phyloP scores from a whole-genome alignment of 2,113 vertebrate species.

The Xiphorhynchus elegans region DNA sequence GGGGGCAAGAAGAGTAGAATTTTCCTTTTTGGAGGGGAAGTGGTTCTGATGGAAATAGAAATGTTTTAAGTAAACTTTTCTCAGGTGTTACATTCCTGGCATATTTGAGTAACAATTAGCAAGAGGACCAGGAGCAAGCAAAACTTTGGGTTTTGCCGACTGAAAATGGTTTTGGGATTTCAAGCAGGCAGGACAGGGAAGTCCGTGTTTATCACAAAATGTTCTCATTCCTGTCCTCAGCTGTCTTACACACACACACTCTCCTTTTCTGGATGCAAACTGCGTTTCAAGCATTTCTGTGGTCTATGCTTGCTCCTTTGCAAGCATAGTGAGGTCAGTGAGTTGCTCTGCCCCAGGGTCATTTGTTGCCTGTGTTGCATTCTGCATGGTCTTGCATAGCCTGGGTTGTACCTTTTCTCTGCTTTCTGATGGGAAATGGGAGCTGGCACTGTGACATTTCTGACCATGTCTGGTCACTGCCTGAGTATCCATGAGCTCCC shows the following conservation, averaged over 20 bases:
- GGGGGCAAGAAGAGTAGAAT: not conserved
- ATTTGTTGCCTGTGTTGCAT: accelerated
- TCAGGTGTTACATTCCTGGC: not conserved
- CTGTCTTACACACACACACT: not conserved
- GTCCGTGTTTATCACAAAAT: not conserved
- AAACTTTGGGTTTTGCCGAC: not conserved
- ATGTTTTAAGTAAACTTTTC: not conserved
- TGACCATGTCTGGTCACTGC: accelerated
- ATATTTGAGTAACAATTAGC: not conserved
- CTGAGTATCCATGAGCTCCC: not conserved
- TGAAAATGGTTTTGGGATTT: not conserved
- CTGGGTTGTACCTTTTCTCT: not conserved
- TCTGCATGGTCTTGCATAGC: not conserved
- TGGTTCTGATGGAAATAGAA: not conserved
- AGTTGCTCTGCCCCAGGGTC: not conserved
- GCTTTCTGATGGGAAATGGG: not conserved
- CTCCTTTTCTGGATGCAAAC: not conserved
- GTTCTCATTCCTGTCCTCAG: not conserved
- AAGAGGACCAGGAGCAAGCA: not conserved
- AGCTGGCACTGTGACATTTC: not conserved
- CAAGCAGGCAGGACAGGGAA: accelerated
- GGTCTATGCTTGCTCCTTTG: accelerated
- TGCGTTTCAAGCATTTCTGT: not conserved
- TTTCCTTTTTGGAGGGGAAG: slow-evolving; percentile 23
- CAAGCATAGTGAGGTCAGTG: not conserved